Evolutionary conservation across 2,888 invertebrate species (phyloP).

Genomic region (Leucozona laternaria): DNA sequence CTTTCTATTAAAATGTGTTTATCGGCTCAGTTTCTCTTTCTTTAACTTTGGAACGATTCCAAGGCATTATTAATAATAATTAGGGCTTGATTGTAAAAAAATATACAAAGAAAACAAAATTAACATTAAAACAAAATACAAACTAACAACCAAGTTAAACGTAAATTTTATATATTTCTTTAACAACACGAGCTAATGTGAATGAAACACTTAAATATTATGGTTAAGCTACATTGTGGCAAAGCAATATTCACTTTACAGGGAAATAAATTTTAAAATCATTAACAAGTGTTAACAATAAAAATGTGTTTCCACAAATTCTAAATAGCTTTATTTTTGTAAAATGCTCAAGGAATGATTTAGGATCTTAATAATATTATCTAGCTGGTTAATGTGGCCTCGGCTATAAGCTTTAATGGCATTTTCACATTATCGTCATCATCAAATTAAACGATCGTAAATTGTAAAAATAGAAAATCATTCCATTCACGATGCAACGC

Average conservation of each 20-base stretch:
- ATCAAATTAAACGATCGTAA: constrained; percentile 71
- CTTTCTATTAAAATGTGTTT: no score
- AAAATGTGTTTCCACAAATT: constrained; percentile 50
- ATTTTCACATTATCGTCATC: constrained; percentile 68
- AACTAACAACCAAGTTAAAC: neutral
- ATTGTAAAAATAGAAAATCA: constrained; percentile 68
- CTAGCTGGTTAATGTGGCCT: constrained; percentile 53
- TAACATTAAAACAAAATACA: neutral
- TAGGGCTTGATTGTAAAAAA: neutral
- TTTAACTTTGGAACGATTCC: no score
- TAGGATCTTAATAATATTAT: constrained; percentile 52
- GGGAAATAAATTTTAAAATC: constrained; percentile 34
- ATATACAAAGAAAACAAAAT: neutral
- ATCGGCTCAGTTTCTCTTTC: no score
- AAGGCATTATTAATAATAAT: neutral
- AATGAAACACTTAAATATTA: constrained; percentile 38
- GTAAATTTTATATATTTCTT: constrained; percentile 51
- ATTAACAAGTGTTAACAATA: constrained; percentile 61
- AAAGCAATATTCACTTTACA: constrained; percentile 30
- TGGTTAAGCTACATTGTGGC: constrained; percentile 47
- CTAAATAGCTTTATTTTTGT: constrained; percentile 26
- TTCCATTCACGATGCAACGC: constrained; percentile 5
- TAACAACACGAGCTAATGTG: neutral
- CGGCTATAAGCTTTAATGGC: constrained; percentile 63
- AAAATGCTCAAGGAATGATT: constrained; percentile 51